phyloP scores from a whole-genome alignment of 1,140 invertebrate genomes.

The Pseudoatta argentina region DNA sequence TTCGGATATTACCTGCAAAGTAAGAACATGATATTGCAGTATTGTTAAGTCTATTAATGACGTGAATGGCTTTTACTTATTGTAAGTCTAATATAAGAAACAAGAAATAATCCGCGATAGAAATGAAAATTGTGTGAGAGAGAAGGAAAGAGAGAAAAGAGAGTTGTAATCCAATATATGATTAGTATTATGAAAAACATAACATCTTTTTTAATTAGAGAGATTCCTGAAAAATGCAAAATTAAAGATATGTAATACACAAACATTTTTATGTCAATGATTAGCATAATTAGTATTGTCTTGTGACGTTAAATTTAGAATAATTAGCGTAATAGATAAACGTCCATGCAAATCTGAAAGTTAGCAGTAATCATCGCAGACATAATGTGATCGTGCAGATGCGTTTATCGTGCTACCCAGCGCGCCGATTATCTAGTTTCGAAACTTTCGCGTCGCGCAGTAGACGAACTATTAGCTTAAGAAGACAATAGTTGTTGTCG shows the following conservation, averaged over 20 bases:
- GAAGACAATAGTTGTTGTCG: slow-evolving; percentile 58
- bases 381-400: slow-evolving; percentile 56
- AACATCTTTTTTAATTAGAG: not conserved
- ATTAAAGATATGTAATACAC: not conserved
- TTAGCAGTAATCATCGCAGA: slow-evolving; percentile 35
- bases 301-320: not conserved
- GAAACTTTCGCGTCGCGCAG: slow-evolving; percentile 37
- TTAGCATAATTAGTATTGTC: not conserved
- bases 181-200: not conserved
- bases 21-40: slow-evolving; percentile 27
- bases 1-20: slow-evolving; percentile 88
- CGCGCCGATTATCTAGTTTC: slow-evolving; percentile 65
- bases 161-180: not conserved
- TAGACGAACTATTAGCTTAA: slow-evolving; percentile 67
- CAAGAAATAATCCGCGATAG: not conserved
- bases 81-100: not conserved
- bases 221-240: not conserved
- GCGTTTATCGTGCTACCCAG: slow-evolving; percentile 60
- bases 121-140: not conserved
- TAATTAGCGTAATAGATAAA: not conserved
- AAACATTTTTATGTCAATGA: not conserved
- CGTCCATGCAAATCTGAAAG: slow-evolving; percentile 36
- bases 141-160: too few species aligned
- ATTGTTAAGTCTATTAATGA: not conserved
- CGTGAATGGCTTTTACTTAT: not conserved